Conservation (phyloP, 2,888 invertebrate genomes). For the Lasioglossum lativentre region DNA sequence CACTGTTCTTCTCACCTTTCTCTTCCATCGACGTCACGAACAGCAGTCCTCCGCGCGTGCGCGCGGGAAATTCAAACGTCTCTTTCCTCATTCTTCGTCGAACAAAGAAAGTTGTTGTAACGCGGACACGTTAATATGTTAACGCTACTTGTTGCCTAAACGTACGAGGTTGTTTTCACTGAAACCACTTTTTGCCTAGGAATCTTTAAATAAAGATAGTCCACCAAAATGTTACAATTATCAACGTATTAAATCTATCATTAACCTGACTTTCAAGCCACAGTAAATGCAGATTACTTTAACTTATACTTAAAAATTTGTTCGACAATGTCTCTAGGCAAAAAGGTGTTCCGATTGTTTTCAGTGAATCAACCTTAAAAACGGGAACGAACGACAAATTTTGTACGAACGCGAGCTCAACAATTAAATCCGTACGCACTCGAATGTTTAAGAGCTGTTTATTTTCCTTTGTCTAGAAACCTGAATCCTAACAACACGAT, state of each 20-base stretch:
- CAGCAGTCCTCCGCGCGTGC: slow-evolving; percentile 9
- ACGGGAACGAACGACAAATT: slow-evolving; percentile 2
- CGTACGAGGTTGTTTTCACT: background rate
- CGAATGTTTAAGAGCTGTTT: background rate
- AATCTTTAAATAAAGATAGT: background rate
- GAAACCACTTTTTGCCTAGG: background rate
- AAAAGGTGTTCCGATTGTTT: background rate
- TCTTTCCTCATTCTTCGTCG: background rate
- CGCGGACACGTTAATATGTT: background rate
- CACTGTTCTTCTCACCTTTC: slow-evolving; percentile 24
- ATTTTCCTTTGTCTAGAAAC: background rate
- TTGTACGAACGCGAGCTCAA: background rate
- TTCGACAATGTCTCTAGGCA: background rate
- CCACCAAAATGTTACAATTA: background rate
- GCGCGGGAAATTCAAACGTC: background rate
- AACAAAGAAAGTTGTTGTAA: background rate
- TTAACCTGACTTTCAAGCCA: background rate
- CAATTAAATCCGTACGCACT: background rate
- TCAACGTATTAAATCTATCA: background rate
- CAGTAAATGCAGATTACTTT: background rate
- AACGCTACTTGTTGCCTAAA: background rate
- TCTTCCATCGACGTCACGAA: slow-evolving; percentile 16
- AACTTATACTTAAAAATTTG: background rate
- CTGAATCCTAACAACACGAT: background rate
- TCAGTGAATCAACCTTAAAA: background rate